Conservation (phyloP, 2,888 invertebrate species). For the Pandemis corylana region DNA sequence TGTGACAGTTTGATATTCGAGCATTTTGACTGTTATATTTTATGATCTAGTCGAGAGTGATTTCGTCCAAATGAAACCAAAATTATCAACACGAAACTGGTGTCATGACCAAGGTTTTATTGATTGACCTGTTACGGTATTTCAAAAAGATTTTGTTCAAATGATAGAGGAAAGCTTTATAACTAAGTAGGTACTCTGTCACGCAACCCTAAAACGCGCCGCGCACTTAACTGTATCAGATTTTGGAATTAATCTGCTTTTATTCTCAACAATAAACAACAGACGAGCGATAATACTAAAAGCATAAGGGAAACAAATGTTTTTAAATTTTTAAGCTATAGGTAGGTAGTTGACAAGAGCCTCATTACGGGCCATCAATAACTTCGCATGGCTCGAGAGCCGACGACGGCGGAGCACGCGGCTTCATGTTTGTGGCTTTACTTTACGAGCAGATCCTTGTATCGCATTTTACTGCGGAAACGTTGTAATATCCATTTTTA, state of each 20-base stretch:
- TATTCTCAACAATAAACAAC: neutral
- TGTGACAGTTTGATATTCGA: slow-evolving; percentile 16
- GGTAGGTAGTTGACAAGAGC: slow-evolving; percentile 41
- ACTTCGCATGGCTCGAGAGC: slow-evolving; percentile 43
- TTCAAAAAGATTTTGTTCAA: slow-evolving; percentile 13
- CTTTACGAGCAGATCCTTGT: slow-evolving; percentile 54
- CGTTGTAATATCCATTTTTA: slow-evolving; percentile 51
- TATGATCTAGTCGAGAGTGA: neutral
- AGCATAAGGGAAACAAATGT: neutral
- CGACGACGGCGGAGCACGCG: slow-evolving; percentile 45
- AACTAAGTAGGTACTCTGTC: slow-evolving; percentile 16
- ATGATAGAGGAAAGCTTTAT: slow-evolving; percentile 25
- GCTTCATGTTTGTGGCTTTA: slow-evolving; percentile 56
- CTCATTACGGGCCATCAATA: slow-evolving; percentile 63
- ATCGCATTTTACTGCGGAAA: slow-evolving; percentile 52
- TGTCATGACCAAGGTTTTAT: slow-evolving; percentile 8
- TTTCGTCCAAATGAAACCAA: neutral
- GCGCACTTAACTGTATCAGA: slow-evolving; percentile 4
- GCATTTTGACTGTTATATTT: neutral
- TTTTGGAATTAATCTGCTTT: neutral
- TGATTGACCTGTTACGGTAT: neutral
- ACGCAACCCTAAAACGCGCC: slow-evolving; percentile 27
- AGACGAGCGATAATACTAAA: neutral
- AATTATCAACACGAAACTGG: neutral
- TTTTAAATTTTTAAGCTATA: slow-evolving; percentile 42